Evolutionary conservation across 53 echinoderm and acorn worm genomes (phyloP).

Genomic region (Echinometra lucunter): DNA sequence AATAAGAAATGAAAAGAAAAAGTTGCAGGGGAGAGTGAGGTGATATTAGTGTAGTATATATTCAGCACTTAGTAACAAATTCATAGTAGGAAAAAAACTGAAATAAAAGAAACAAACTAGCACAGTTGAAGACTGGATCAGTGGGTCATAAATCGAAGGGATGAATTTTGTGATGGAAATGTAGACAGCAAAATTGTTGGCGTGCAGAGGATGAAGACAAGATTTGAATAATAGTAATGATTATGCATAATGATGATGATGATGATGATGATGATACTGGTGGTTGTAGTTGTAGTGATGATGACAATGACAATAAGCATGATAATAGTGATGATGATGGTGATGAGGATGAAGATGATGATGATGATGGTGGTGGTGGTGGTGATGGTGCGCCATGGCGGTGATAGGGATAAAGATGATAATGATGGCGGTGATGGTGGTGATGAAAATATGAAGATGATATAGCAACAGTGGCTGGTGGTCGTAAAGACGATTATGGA

Average conservation of each 20-base stretch:
- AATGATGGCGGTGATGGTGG: neutral
- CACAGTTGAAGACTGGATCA: too few species aligned
- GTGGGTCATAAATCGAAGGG: too few species aligned
- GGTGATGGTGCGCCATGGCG: neutral
- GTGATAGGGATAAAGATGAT: neutral
- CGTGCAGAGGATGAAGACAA: neutral
- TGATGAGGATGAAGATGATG: conserved; percentile 22
- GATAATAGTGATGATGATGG: conserved; percentile 6
- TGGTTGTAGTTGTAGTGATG: conserved; percentile 1
- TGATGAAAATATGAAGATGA: too few species aligned
- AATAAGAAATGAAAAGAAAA: too few species aligned
- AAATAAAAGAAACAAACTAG: too few species aligned
- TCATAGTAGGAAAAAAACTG: too few species aligned
- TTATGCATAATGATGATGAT: neutral
- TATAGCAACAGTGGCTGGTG: too few species aligned
- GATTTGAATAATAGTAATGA: neutral
- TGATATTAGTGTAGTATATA: too few species aligned
- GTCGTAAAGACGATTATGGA: too few species aligned
- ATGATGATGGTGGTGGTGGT: conserved; percentile 3
- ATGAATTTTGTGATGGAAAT: too few species aligned
- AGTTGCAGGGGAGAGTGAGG: too few species aligned
- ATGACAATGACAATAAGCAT: neutral
- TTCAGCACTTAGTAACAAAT: neutral
- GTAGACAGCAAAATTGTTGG: too few species aligned
- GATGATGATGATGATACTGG: neutral